Conservation (phyloP, 2,113 vertebrate genomes). For the Alectura lathami region DNA sequence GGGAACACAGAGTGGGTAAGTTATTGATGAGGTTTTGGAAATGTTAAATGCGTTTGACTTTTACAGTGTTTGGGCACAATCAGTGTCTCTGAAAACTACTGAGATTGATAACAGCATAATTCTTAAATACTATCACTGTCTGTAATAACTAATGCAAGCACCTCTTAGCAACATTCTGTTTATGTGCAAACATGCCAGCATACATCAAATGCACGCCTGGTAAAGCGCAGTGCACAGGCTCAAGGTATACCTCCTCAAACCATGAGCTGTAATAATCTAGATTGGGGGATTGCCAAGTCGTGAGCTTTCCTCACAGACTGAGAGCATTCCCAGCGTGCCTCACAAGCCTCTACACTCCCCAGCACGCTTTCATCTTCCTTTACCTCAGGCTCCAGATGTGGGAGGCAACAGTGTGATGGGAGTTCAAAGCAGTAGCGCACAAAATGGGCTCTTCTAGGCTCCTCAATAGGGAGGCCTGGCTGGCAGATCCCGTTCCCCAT, state of each 20-base stretch:
- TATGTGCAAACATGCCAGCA: neutral
- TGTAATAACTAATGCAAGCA: neutral
- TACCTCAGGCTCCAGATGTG: constrained; percentile 55
- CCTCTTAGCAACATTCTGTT: neutral
- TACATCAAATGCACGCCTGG: neutral
- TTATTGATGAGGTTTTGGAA: neutral
- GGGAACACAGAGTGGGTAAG: neutral
- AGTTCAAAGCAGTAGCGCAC: constrained; percentile 42
- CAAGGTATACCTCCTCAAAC: neutral
- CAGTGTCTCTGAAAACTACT: neutral
- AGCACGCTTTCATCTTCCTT: constrained; percentile 44
- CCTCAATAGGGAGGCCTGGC: rapidly evolving
- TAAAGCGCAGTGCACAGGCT: neutral
- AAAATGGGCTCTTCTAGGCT: neutral
- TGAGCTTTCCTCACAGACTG: neutral
- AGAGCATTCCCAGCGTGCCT: constrained; percentile 12
- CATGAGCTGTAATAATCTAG: rapidly evolving
- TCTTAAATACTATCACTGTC: neutral
- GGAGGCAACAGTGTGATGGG: neutral
- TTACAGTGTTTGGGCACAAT: neutral
- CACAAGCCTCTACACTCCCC: constrained; percentile 29
- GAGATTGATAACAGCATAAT: neutral
- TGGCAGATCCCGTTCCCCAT: neutral
- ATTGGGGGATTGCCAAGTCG: neutral
- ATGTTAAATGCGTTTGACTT: neutral